These are phyloP conservation scores for Eubasilissa splendida DNA, from an alignment of 2,888 invertebrate species.

Conservation along the genomic window DNA sequence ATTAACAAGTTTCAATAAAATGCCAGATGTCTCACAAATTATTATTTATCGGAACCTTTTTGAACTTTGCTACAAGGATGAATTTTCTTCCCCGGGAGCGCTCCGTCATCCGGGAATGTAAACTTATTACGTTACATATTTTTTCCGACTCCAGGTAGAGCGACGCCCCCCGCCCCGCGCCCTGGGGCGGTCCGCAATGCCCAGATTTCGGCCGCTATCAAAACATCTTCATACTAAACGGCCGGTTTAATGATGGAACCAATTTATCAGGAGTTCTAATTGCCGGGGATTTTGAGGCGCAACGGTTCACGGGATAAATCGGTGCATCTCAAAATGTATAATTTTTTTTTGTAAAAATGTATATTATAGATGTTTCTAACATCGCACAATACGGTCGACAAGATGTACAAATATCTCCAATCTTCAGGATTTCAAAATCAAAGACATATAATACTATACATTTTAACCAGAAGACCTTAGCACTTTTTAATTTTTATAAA, in stretches of 20 bases:
- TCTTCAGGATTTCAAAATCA: too few relatives aligned
- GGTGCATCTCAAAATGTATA: not conserved
- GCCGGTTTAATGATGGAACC: conserved; percentile 31
- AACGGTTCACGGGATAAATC: conserved; percentile 3
- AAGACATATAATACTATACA: too few relatives aligned
- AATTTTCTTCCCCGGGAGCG: not conserved
- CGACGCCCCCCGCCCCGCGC: conserved; percentile 1
- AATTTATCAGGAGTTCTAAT: conserved; percentile 33
- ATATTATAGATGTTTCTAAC: too few relatives aligned
- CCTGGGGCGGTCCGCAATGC: not conserved
- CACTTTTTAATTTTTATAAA: too few relatives aligned
- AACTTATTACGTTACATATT: not conserved
- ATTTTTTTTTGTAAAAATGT: too few relatives aligned
- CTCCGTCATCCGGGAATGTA: conserved; percentile 4
- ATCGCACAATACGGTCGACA: too few relatives aligned
- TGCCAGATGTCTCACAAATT: too few relatives aligned
- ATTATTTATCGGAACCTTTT: too few relatives aligned
- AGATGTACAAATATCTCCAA: too few relatives aligned
- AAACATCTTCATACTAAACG: conserved; percentile 32
- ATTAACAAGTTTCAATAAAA: too few relatives aligned
- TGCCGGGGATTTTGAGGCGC: conserved; percentile 4
- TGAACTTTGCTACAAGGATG: too few relatives aligned
- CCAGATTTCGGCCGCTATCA: conserved; percentile 35
- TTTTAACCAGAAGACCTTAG: too few relatives aligned
- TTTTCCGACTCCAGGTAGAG: not conserved